A percentile compares a stretch with the other conserved stretches of the same genome.
Conservation (phyloP, 1,140 invertebrate species). For the Philotrypesis tridentata region DNA sequence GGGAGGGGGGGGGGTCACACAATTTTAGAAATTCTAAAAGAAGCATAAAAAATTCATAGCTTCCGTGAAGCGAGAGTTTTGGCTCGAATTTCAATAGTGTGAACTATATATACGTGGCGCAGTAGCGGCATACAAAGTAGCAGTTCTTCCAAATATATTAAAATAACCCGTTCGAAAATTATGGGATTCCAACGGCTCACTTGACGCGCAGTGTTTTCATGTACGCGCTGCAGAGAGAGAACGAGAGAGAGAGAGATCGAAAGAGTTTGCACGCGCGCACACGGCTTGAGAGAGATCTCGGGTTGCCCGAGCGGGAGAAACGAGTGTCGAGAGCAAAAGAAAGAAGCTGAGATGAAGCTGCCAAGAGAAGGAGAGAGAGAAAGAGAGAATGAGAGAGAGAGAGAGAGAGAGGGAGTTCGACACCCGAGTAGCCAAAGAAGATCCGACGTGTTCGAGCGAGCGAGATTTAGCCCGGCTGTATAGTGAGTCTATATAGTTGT, state of each 20-base stretch:
- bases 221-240: neutral
- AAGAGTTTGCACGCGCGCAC: neutral
- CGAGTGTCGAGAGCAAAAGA: constrained; percentile 15
- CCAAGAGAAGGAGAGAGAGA: constrained; percentile 1
- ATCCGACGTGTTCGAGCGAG: constrained; percentile 55
- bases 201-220: neutral
- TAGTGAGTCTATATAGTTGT: constrained; percentile 24
- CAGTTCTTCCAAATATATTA: neutral
- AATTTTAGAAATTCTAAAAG: neutral
- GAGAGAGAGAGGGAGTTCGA: constrained; percentile 49
- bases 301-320: constrained; percentile 30
- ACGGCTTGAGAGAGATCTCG: constrained; percentile 12
- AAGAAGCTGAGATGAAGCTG: constrained; percentile 12
- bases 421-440: constrained; percentile 60
- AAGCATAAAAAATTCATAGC: neutral
- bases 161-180: neutral
- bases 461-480: constrained; percentile 56
- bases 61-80: too few species aligned
- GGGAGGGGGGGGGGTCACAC: too few species aligned
- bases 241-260: neutral
- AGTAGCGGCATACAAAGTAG: neutral
- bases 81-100: too few species aligned
- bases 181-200: constrained; percentile 8
- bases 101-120: neutral
- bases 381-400: too few species aligned